Evolutionary conservation across 2,797 vertebrate genomes (phyloP).

Genomic region (Pseudochromis fuscus): DNA sequence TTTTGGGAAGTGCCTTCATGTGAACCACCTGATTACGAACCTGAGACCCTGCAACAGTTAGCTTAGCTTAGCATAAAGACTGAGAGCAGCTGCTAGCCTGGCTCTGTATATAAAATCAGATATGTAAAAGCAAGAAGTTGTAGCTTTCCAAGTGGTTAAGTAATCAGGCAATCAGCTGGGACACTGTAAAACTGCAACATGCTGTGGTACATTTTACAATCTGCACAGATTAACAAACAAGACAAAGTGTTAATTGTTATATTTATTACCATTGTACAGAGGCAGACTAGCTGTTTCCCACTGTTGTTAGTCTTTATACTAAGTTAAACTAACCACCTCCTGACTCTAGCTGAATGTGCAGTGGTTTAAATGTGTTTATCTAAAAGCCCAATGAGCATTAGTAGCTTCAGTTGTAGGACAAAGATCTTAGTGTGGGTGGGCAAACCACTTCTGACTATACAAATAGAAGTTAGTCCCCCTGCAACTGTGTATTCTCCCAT

Average conservation of each 20-base stretch:
- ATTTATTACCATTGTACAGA: no score
- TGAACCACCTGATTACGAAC: no score
- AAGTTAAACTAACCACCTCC: background rate
- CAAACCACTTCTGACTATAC: background rate
- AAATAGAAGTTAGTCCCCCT: background rate
- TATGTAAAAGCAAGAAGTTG: background rate
- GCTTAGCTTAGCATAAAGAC: background rate
- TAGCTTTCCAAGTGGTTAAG: background rate
- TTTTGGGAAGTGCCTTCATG: no score
- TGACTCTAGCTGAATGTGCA: background rate
- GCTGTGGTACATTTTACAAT: background rate
- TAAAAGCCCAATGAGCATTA: background rate
- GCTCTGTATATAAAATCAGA: no score
- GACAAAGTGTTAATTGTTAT: no score
- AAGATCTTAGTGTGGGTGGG: background rate
- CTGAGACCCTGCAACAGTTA: background rate
- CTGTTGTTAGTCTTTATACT: background rate
- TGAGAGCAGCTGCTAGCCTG: background rate
- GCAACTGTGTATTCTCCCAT: constrained; percentile 25
- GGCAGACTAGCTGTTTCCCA: background rate
- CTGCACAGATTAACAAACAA: no score
- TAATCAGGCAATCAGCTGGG: background rate
- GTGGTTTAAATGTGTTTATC: no score
- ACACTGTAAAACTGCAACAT: background rate
- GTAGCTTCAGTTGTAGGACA: background rate